Conservation (phyloP, 2,888 invertebrate species). For the Hymenopus coronatus region DNA sequence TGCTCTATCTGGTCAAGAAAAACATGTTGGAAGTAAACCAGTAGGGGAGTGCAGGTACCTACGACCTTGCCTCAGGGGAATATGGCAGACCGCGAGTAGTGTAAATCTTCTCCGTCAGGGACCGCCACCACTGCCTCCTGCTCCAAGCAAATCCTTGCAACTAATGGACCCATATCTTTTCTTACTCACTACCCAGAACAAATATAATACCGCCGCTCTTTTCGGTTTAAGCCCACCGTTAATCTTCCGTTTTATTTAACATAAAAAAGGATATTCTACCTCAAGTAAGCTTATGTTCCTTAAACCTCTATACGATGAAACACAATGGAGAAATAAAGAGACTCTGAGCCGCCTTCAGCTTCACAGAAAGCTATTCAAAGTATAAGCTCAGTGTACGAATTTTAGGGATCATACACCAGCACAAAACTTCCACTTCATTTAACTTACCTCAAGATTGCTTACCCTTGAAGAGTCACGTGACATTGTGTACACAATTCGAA, state of each 20-base stretch:
- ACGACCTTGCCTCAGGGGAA: neutral
- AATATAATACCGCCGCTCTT: conserved; percentile 13
- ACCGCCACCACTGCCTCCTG: conserved; percentile 9
- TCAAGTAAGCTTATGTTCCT: neutral
- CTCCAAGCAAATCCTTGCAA: conserved; percentile 20
- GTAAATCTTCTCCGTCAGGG: conserved; percentile 26
- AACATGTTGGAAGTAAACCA: conserved; percentile 10
- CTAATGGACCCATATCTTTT: conserved; percentile 31
- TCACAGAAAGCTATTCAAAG: no score
- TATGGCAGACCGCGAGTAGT: conserved; percentile 19
- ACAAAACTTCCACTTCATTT: no score
- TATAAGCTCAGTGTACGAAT: no score
- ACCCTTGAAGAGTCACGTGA: no score
- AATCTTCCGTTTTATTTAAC: neutral
- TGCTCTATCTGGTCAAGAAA: neutral
- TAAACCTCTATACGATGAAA: neutral
- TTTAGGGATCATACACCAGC: no score
- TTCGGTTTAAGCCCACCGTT: neutral
- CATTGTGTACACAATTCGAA: no score
- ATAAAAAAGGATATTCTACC: neutral
- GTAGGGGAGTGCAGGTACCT: neutral
- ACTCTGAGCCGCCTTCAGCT: no score
- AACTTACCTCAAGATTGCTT: no score
- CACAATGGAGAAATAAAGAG: neutral
- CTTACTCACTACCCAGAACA: conserved; percentile 6